Conservation (phyloP, 2,888 invertebrate species). For the Pristionchus maxplancki region DNA sequence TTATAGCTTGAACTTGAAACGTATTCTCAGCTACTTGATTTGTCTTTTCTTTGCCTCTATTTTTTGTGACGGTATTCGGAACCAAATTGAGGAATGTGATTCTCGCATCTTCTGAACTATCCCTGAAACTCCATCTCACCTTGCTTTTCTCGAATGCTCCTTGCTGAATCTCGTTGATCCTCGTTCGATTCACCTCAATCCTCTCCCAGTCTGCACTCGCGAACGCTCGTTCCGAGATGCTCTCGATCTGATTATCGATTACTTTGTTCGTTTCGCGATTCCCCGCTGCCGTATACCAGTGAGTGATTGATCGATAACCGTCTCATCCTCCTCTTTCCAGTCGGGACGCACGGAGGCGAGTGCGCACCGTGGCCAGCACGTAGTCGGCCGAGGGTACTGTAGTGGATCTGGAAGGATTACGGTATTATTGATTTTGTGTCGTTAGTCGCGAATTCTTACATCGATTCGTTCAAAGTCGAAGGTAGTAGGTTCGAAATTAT, state of each 20-base stretch:
- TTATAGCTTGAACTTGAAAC: too few species aligned
- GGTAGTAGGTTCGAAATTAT: constrained; percentile 3
- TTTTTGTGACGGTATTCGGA: too few species aligned
- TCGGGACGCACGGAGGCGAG: neutral
- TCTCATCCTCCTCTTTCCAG: constrained; percentile 2
- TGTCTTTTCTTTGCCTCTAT: too few species aligned
- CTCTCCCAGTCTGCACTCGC: neutral
- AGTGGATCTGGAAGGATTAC: constrained; percentile 18
- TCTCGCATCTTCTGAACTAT: too few species aligned
- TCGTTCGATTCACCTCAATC: neutral
- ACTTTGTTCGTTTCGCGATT: neutral
- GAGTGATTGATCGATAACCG: constrained; percentile 33
- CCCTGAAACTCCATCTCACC: neutral
- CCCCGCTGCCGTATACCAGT: neutral
- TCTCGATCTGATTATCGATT: constrained; percentile 38
- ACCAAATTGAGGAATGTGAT: too few species aligned
- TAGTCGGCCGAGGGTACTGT: constrained; percentile 24
- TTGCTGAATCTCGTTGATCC: constrained; percentile 26
- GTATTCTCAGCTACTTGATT: too few species aligned
- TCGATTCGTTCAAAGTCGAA: constrained; percentile 2
- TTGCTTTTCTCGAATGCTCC: constrained; percentile 18
- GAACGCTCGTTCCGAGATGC: neutral
- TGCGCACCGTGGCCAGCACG: constrained; percentile 16
- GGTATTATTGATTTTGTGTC: neutral
- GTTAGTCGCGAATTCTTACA: neutral